These are phyloP conservation scores for Leptopilina syphax DNA, from an alignment of 2,888 invertebrate species.

Conservation along the genomic window DNA sequence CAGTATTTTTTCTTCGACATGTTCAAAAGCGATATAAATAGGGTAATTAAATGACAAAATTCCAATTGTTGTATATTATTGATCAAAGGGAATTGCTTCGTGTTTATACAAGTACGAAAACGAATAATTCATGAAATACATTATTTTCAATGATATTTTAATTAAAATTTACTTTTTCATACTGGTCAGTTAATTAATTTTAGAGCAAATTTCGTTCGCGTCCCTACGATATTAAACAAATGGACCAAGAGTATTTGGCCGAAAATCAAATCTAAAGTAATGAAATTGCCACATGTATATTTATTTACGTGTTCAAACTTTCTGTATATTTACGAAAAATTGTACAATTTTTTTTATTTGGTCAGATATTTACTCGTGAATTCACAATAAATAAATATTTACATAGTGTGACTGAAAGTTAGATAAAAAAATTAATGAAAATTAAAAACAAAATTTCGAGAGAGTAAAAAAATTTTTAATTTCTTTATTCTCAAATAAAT, in stretches of 20 bases:
- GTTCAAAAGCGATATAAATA: neutral
- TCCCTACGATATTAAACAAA: constrained; percentile 10
- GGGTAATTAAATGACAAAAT: neutral
- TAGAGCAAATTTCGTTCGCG: neutral
- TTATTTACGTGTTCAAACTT: neutral
- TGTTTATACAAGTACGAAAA: neutral
- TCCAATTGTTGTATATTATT: neutral
- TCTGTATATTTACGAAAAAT: constrained; percentile 2
- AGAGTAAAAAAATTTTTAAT: no score
- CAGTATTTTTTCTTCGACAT: neutral
- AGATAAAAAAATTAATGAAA: no score
- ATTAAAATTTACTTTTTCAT: neutral
- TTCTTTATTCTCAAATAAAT: no score
- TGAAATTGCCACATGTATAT: constrained; percentile 22
- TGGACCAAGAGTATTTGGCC: constrained; percentile 28
- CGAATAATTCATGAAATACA: neutral
- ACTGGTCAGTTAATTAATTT: constrained; percentile 28
- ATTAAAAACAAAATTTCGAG: no score
- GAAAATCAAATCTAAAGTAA: constrained; percentile 32
- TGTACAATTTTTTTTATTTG: neutral
- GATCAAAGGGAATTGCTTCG: neutral
- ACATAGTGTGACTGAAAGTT: no score
- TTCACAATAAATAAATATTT: constrained; percentile 2
- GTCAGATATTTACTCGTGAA: neutral
- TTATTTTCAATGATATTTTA: no score